A percentile compares a stretch with the other conserved stretches of the same genome.
Evolutionary conservation across 2,888 invertebrate species (phyloP).

Genomic region (Galeruca laticollis): DNA sequence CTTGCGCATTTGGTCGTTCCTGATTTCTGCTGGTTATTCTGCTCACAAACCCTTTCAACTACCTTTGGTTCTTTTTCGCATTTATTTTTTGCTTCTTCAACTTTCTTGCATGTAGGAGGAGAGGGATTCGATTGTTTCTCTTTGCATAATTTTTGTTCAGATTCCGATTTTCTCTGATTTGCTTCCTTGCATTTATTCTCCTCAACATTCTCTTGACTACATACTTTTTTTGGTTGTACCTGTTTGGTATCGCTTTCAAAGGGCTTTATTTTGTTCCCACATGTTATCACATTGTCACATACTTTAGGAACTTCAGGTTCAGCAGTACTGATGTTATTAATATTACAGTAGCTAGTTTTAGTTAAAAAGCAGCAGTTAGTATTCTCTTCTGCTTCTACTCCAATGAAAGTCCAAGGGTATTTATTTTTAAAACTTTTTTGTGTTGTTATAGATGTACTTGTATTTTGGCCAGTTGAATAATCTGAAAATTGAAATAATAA

Average conservation of each 20-base stretch:
- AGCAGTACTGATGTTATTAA: constrained; percentile 6
- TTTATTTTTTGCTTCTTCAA: not conserved
- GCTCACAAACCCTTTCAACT: not conserved
- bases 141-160: not conserved
- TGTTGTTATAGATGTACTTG: not conserved
- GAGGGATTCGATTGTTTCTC: not conserved
- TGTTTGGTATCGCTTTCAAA: not conserved
- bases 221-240: not conserved
- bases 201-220: not conserved
- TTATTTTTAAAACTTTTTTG: constrained; percentile 1
- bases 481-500: not conserved
- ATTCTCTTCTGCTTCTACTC: not conserved
- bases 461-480: not conserved
- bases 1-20: not conserved
- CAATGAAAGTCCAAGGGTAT: constrained; percentile 2
- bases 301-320: constrained; percentile 15
- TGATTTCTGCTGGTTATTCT: not conserved
- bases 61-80: not conserved
- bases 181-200: not conserved
- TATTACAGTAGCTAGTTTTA: not conserved
- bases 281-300: not conserved
- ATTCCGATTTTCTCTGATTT: not conserved
- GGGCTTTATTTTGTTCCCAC: not conserved
- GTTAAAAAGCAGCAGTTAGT: not conserved
- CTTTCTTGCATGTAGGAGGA: not conserved